A percentile compares a stretch with the other conserved stretches of the same genome.
These are phyloP conservation scores for Rhyacophila evoluta DNA, from an alignment of 2,888 invertebrate genomes.

Conservation along the genomic window DNA sequence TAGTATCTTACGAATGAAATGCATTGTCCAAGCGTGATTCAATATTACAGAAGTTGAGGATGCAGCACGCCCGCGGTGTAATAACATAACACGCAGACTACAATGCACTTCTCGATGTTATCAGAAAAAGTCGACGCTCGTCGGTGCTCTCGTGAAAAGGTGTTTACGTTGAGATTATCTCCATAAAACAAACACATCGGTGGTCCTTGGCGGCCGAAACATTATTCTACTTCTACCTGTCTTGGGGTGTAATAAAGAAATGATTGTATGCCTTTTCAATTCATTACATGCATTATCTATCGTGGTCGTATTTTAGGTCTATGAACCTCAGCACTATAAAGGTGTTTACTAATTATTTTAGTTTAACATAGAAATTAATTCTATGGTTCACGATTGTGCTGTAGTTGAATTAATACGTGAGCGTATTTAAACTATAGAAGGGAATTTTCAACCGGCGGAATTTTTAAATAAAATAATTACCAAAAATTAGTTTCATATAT, in stretches of 20 bases:
- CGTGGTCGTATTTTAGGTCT: too few relatives aligned
- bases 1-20: neutral
- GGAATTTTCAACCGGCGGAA: too few relatives aligned
- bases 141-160: neutral
- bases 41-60: neutral
- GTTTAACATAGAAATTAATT: too few relatives aligned
- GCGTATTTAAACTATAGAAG: too few relatives aligned
- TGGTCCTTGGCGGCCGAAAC: neutral
- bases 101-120: slow-evolving; percentile 5
- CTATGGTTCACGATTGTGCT: too few relatives aligned
- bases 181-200: slow-evolving; percentile 18
- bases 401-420: too few relatives aligned
- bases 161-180: slow-evolving; percentile 24
- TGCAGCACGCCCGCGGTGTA: slow-evolving; percentile 14
- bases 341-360: too few relatives aligned
- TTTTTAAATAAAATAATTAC: too few relatives aligned
- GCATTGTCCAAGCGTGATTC: slow-evolving; percentile 3
- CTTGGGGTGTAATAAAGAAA: slow-evolving; percentile 8
- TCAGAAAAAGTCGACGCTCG: neutral
- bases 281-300: too few relatives aligned
- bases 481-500: too few relatives aligned
- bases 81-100: neutral
- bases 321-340: too few relatives aligned
- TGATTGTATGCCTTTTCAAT: neutral
- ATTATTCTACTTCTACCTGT: slow-evolving; percentile 12